Evolutionary conservation across 1,140 invertebrate species (phyloP).

Genomic region (Pissodes strobi): DNA sequence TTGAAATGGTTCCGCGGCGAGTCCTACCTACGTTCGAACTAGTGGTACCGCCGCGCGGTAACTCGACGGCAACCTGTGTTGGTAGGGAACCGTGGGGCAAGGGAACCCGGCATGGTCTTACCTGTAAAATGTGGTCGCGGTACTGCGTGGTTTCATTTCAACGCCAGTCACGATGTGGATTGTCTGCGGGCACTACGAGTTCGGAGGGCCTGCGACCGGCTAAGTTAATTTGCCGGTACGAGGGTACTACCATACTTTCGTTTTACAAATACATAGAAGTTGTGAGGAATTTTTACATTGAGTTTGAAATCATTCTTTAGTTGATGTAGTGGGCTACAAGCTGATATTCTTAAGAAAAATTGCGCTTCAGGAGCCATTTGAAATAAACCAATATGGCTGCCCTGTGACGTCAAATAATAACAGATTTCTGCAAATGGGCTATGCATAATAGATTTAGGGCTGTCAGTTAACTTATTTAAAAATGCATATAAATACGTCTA

Average conservation of each 20-base stretch:
- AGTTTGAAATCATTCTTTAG: no score
- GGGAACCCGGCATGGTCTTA: constrained; percentile 21
- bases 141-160: constrained; percentile 38
- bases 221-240: background rate
- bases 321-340: no score
- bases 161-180: constrained; percentile 36
- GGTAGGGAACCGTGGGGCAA: constrained; percentile 26
- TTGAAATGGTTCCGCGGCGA: constrained; percentile 30
- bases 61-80: constrained; percentile 30
- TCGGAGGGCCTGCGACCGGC: background rate
- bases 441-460: no score
- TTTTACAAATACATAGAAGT: no score
- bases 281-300: no score
- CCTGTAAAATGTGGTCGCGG: constrained; percentile 37
- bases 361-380: no score
- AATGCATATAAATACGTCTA: no score
- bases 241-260: background rate
- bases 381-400: no score
- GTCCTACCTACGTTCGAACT: constrained; percentile 38
- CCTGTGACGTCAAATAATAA: no score
- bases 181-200: constrained; percentile 27
- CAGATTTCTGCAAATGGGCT: no score
- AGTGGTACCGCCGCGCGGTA: constrained; percentile 25
- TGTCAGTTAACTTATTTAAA: no score
- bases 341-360: no score